A percentile compares a stretch with the other conserved stretches of the same genome.
These are phyloP conservation scores for Himalopsyche tibetana DNA, from an alignment of 2,888 invertebrate species.

Conservation along the genomic window DNA sequence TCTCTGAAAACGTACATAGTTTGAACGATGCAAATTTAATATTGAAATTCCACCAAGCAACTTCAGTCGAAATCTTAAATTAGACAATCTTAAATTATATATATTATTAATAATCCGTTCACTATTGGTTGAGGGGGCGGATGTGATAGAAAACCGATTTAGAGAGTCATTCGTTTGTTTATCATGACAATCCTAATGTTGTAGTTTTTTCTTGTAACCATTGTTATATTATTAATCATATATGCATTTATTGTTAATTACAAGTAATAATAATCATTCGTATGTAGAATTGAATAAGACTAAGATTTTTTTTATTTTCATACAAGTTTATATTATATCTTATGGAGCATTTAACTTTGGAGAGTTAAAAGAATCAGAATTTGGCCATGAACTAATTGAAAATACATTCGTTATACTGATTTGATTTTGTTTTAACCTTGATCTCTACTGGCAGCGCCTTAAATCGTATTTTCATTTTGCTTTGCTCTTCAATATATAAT, in stretches of 20 bases:
- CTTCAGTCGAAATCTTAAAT: background rate
- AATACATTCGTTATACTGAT: background rate
- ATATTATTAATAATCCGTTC: too few relatives aligned
- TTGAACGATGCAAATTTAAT: background rate
- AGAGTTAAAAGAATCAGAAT: background rate
- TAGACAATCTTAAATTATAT: too few relatives aligned
- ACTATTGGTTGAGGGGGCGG: too few relatives aligned
- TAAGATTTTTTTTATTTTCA: background rate
- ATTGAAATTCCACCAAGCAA: background rate
- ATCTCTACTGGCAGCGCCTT: background rate
- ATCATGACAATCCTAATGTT: too few relatives aligned
- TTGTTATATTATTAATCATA: too few relatives aligned
- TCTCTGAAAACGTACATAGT: too few relatives aligned
- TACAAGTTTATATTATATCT: background rate
- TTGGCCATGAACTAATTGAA: constrained; percentile 2
- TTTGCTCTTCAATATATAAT: background rate
- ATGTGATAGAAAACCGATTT: too few relatives aligned
- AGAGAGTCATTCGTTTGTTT: too few relatives aligned
- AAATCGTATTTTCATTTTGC: background rate
- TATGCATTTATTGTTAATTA: background rate
- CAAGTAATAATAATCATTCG: background rate
- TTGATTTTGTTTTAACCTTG: constrained; percentile 3
- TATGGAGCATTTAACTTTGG: background rate
- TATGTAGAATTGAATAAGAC: background rate
- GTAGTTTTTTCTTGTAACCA: too few relatives aligned